phyloP scores from a whole-genome alignment of 2,888 invertebrate genomes.

The Scrobipalpa costella region DNA sequence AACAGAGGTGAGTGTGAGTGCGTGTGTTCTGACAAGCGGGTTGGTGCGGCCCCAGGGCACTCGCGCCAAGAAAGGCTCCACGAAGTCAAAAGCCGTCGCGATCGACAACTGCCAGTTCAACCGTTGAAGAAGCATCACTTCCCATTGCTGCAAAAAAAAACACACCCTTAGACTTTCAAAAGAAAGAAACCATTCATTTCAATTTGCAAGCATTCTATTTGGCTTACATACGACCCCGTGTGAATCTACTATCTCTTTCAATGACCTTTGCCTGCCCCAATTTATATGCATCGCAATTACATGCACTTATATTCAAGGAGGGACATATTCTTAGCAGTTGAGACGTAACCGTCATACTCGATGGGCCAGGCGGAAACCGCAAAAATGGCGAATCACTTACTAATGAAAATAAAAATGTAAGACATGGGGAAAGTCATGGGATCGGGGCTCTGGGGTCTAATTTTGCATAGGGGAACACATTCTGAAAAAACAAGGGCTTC shows the following conservation, averaged over 20 bases:
- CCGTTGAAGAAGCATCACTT: slow-evolving; percentile 87
- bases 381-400: slow-evolving; percentile 72
- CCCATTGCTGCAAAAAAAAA: slow-evolving; percentile 86
- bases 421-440: slow-evolving; percentile 46
- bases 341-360: slow-evolving; percentile 77
- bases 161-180: slow-evolving; percentile 28
- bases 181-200: slow-evolving; percentile 14
- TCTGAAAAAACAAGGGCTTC: slow-evolving; percentile 24
- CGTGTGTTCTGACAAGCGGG: slow-evolving; percentile 85
- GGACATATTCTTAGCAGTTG: slow-evolving; percentile 63
- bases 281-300: slow-evolving; percentile 42
- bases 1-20: slow-evolving; percentile 88
- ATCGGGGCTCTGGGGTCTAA: slow-evolving; percentile 36
- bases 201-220: slow-evolving; percentile 36
- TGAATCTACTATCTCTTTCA: slow-evolving; percentile 45
- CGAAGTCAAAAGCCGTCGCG: slow-evolving; percentile 90
- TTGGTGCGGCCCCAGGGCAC: slow-evolving; percentile 82
- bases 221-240: slow-evolving; percentile 55
- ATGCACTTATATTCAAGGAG: slow-evolving; percentile 46
- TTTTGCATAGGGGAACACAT: slow-evolving; percentile 35
- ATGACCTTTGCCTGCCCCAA: slow-evolving; percentile 40
- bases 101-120: slow-evolving; percentile 90
- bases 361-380: slow-evolving; percentile 76
- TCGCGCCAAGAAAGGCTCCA: slow-evolving; percentile 88
- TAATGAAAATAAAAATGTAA: slow-evolving; percentile 58